phyloP scores from a whole-genome alignment of 1,140 invertebrate genomes.

The Trachymyrmex cornetzi region DNA sequence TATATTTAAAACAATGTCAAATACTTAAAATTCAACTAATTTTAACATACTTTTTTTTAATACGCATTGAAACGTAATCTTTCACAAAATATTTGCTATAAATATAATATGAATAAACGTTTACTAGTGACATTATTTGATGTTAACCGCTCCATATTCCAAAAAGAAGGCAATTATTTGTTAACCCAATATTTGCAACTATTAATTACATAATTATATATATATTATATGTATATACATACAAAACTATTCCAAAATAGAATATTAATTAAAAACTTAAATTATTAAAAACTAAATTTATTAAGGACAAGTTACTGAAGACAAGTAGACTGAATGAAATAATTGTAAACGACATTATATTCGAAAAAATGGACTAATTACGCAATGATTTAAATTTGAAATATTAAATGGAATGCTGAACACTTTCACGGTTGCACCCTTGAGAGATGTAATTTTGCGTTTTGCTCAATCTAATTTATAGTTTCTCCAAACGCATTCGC shows the following conservation, averaged over 20 bases:
- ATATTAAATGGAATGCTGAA: background rate
- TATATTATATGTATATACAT: background rate
- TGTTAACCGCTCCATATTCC: too few relatives aligned
- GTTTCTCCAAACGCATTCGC: background rate
- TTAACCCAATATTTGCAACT: background rate
- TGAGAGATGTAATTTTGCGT: constrained; percentile 1
- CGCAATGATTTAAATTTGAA: background rate
- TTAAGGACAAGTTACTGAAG: background rate
- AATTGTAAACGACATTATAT: background rate
- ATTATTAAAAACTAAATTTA: constrained; percentile 17
- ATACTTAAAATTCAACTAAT: too few relatives aligned
- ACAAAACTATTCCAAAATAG: background rate
- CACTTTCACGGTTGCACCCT: background rate
- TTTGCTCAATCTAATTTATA: constrained; percentile 27
- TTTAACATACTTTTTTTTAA: too few relatives aligned
- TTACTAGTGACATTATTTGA: too few relatives aligned
- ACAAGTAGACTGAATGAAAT: background rate
- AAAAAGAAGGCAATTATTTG: too few relatives aligned
- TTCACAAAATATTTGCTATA: too few relatives aligned
- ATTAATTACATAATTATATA: background rate
- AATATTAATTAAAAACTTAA: constrained; percentile 2
- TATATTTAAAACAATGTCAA: too few relatives aligned
- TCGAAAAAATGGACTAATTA: background rate
- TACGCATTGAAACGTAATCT: too few relatives aligned
- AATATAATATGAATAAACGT: too few relatives aligned